phyloP scores from a whole-genome alignment of 1,140 invertebrate genomes.

The Drosophila quadrilineata region DNA sequence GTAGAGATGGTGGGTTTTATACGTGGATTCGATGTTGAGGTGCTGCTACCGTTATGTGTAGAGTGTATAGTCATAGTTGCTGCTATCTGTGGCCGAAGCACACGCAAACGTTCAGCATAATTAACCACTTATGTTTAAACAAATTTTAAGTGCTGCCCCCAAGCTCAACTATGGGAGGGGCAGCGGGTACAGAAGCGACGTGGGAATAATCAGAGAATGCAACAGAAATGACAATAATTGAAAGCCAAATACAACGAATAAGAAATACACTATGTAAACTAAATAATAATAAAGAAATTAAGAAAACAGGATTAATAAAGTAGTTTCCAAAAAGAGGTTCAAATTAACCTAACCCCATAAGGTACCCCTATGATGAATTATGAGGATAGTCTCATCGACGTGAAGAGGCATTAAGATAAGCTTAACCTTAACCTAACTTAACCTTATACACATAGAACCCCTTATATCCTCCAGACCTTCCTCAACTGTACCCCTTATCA shows the following conservation, averaged over 20 bases:
- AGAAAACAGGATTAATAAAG: too few species aligned
- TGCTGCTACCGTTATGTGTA: slow-evolving; percentile 28
- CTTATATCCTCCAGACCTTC: too few species aligned
- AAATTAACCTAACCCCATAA: too few species aligned
- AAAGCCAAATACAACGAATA: slow-evolving; percentile 15
- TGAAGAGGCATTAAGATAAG: too few species aligned
- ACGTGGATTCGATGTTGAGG: slow-evolving; percentile 9
- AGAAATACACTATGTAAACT: slow-evolving; percentile 30
- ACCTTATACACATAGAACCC: too few species aligned
- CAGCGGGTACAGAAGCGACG: slow-evolving; percentile 33
- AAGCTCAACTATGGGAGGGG: slow-evolving; percentile 20
- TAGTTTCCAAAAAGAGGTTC: too few species aligned
- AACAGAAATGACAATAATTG: slow-evolving; percentile 18
- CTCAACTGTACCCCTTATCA: too few species aligned
- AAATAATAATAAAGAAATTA: too few species aligned
- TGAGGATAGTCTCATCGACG: too few species aligned
- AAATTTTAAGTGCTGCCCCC: slow-evolving; percentile 66
- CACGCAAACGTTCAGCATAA: slow-evolving; percentile 73
- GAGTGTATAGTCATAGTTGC: slow-evolving; percentile 31
- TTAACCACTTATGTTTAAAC: slow-evolving; percentile 78
- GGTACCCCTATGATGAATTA: too few species aligned
- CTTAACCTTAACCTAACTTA: too few species aligned
- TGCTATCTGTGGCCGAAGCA: slow-evolving; percentile 38
- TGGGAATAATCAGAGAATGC: slow-evolving; percentile 65
- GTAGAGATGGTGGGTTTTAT: slow-evolving; percentile 5